A percentile compares a stretch with the other conserved stretches of the same genome.
Evolutionary conservation across 2,888 invertebrate genomes (phyloP).

Genomic region (Ochropacha duplaris): DNA sequence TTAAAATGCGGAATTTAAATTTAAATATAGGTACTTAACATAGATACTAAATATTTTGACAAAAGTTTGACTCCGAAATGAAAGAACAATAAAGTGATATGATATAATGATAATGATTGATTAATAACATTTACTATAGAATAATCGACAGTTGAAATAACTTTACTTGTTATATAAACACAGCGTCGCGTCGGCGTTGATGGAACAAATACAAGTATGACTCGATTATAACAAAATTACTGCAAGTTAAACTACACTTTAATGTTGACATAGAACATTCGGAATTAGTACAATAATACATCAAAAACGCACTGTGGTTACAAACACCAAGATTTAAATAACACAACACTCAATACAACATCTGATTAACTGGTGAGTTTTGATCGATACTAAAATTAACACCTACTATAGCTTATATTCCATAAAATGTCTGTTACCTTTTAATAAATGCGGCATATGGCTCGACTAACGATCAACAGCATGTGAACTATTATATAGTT

Average conservation of each 20-base stretch:
- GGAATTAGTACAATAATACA: not conserved
- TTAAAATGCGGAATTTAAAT: constrained; percentile 37
- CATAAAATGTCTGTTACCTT: no score
- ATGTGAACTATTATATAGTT: constrained; percentile 21
- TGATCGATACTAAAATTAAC: constrained; percentile 11
- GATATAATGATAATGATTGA: constrained; percentile 10
- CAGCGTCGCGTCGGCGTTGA: not conserved
- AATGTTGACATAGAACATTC: constrained; percentile 5
- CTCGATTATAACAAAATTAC: not conserved
- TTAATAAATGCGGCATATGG: not conserved
- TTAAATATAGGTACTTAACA: no score
- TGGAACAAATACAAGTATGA: no score
- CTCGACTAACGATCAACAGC: constrained; percentile 17
- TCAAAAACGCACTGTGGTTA: not conserved
- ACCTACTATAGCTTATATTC: no score
- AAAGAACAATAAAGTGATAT: constrained; percentile 26
- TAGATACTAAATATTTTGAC: constrained; percentile 28
- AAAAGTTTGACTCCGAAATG: constrained; percentile 23
- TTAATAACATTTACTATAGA: not conserved
- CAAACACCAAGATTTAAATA: constrained; percentile 24
- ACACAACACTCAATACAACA: constrained; percentile 40
- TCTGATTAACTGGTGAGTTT: constrained; percentile 10
- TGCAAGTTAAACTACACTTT: not conserved
- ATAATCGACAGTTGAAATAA: not conserved
- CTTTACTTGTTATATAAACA: not conserved